phyloP scores from a whole-genome alignment of 2,113 vertebrate species.

The Tychaedon coryphoeus region DNA sequence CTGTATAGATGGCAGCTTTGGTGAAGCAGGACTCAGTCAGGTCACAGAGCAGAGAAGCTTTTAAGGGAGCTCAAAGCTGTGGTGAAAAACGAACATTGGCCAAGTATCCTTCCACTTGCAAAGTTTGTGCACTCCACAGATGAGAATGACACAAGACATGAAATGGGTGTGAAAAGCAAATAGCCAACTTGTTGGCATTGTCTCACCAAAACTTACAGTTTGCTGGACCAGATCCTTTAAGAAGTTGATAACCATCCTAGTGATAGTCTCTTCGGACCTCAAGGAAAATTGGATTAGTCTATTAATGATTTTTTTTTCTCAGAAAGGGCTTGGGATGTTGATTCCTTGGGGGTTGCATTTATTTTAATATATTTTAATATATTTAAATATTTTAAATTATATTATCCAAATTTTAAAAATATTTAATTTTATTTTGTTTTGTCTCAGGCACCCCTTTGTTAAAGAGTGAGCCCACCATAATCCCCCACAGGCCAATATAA shows the following conservation, averaged over 20 bases:
- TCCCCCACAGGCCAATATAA: background rate
- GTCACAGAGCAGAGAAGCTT: background rate
- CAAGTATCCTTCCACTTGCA: background rate
- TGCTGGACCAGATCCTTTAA: background rate
- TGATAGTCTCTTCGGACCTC: background rate
- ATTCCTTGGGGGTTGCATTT: background rate
- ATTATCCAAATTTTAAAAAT: background rate
- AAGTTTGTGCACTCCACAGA: background rate
- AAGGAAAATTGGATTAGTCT: background rate
- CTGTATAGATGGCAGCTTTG: rapidly evolving
- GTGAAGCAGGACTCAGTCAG: background rate
- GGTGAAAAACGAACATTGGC: background rate
- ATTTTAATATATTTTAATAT: background rate
- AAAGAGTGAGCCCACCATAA: background rate
- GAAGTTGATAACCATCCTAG: background rate
- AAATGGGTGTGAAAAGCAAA: background rate
- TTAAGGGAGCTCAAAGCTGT: background rate
- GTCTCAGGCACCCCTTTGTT: background rate
- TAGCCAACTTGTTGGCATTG: background rate
- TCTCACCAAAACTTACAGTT: background rate
- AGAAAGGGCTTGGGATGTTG: background rate
- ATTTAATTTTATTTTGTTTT: background rate
- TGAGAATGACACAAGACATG: background rate
- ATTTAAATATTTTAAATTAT: background rate
- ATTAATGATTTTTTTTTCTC: background rate